Evolutionary conservation across 2,113 vertebrate genomes (phyloP).

Genomic region (Oreotrochilus melanogaster): DNA sequence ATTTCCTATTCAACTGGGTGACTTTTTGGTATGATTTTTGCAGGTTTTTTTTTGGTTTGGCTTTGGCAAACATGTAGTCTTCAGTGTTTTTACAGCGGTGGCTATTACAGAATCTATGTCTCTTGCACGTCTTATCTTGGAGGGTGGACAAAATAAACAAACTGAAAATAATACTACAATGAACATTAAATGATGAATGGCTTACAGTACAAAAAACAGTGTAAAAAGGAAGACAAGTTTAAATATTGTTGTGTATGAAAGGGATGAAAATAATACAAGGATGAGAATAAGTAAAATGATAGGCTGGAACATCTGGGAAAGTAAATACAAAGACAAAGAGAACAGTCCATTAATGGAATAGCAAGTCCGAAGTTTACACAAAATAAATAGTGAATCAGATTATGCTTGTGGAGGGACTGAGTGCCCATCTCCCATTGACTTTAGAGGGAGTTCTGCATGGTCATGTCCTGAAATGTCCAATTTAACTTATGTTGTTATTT

Average conservation of each 20-base stretch:
- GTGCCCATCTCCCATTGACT: constrained; percentile 28
- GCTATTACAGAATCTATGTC: constrained; percentile 84
- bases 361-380: constrained; percentile 37
- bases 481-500: neutral
- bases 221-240: constrained; percentile 98
- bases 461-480: neutral
- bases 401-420: constrained; percentile 33
- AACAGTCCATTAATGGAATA: constrained; percentile 78
- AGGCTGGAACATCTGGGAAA: constrained; percentile 98
- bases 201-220: constrained; percentile 97
- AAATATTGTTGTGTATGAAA: constrained; percentile 99
- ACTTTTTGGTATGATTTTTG: constrained; percentile 46
- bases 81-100: constrained; percentile 88
- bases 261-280: constrained; percentile 98
- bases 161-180: constrained; percentile 86
- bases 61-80: constrained; percentile 81
- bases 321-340: constrained; percentile 80
- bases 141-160: constrained; percentile 87
- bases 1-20: constrained; percentile 48
- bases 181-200: constrained; percentile 79
- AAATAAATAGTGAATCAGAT: constrained; percentile 46
- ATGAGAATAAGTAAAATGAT: constrained; percentile 99
- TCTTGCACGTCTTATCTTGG: constrained; percentile 91
- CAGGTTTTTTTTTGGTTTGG: constrained; percentile 28
- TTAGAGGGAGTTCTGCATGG: constrained; percentile 36